Base-by-base conservation (phyloP, 1,140 invertebrate species). In the Phymastichus coffea region DNA sequence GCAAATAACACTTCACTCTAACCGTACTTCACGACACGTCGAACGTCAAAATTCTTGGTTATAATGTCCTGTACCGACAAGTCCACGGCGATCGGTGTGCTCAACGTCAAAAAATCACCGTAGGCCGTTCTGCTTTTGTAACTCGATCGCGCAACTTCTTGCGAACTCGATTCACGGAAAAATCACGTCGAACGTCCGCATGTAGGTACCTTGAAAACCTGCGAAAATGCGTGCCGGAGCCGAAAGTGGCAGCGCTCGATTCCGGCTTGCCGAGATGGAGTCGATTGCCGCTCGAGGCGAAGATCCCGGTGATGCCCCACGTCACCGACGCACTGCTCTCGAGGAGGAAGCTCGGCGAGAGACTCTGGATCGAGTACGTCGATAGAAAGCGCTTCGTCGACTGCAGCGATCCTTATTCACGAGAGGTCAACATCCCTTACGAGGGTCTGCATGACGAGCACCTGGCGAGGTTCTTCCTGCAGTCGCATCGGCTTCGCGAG, bases 191-290 rank as follows among this genome's bases (percentile, higher is more conserved):
- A 26, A 8, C 46, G 19, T 44, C 47, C 52, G 57, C 4, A n/a
- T n/a, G n/a, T n/a, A n/a, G n/a, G n/a, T 59, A 52, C 8, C 30
- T 76, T 22, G 64, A 73, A 23, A 64, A 69, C 49, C 35, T 74
- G 4, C 58, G 62, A 2, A 55, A 75, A 8, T 41, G 49, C 14
- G 53, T 80, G 2, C 69, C 77, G 26, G 73, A 68, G 7, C 68
- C 72, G 2, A 66, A 71, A 55, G 71, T 66, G 3, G 65, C 70
- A 1, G 25, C 68, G 0, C 67, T 71, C 25, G 64, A 69, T 35
- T 77, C 73, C 15, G 71, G 71, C n/a, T 52, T 78, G 14, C 76
- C 79, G 40, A 66, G 60, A 67, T 81, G 77, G 77, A 74, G 70
- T 25, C 22, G 38, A 1, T 66, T 78, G 58, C 69, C 77, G 0